Base-by-base conservation (phyloP, 2,888 invertebrate species). In the Trypoxylon attenuatum region DNA sequence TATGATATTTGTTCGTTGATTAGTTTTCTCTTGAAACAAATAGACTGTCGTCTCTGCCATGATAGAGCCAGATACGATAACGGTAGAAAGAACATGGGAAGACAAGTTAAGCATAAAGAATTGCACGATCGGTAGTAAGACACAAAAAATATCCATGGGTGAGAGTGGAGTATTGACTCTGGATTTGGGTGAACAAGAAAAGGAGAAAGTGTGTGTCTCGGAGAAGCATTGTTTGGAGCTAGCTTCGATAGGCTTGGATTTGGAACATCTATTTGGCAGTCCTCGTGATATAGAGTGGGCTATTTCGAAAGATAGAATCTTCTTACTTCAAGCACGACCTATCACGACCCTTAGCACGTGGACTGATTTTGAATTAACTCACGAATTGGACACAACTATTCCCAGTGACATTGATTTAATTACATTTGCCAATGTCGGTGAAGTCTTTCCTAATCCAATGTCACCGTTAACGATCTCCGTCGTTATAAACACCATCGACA, bases 271-370 rank as follows among this genome's bases (percentile, higher is more conserved):
- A 15, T 94, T 93, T 88, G 93, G 92, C 0, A 89, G 90, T 1
- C 90, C 92, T 0, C 89, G 94, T 70, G 95, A 96, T 81, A 91
- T 96, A 54, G 96, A 96, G 86, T 96, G 95, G 93, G 94, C 94
- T 6, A 85, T 94, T 39, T 83, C 87, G 50, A 80, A 91, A 90
- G 87, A 88, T n/a, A 87, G 88, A 6, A 87, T 93, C 62, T 92
- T 89, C 82, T 82, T 94, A 8, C 87, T 94, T n/a, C 94, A 96
- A 91, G 92, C 93, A 1, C 90, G 95, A 4, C 94, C 94, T 0
- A 91, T 96, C 51, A 95, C 95, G 0, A 91, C 92, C 0, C 81
- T 93, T 22, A 91, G 92, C 71, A 85, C 89, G 0, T 95, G 94
- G 91, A 91, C 91, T 0, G 93, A 95, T 56, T 94, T 92, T 76